Percentiles rank a stretch among this genome's conserved stretches.
phyloP scores from a whole-genome alignment of 2,113 vertebrate species.

The Ceyx margarethae region DNA sequence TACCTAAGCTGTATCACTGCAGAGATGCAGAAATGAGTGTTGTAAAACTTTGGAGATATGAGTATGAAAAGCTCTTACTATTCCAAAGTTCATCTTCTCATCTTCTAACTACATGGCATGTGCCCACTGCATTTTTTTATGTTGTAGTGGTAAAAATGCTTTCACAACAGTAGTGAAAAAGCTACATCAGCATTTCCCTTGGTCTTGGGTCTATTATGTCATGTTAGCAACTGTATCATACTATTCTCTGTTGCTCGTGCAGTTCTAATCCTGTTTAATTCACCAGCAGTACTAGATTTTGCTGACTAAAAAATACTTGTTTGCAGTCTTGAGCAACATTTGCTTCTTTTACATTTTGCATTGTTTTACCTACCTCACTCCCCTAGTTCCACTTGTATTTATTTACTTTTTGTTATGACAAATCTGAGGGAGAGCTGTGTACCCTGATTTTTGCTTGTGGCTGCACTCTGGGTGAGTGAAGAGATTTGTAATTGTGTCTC shows the following conservation, averaged over 20 bases:
- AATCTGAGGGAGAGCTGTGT: not conserved
- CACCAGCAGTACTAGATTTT: not conserved
- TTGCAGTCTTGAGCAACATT: not conserved
- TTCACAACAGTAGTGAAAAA: not conserved
- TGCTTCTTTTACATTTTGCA: not conserved
- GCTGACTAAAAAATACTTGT: not conserved
- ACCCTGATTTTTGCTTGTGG: not conserved
- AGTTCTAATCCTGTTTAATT: conserved; percentile 56
- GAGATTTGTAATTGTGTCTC: not conserved
- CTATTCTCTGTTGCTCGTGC: conserved; percentile 41
- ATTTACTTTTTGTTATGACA: not conserved
- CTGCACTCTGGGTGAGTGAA: not conserved
- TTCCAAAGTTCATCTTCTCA: not conserved
- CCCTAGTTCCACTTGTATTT: not conserved
- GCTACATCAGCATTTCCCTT: conserved; percentile 31
- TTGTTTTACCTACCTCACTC: not conserved
- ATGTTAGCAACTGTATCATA: not conserved
- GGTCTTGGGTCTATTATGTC: conserved; percentile 24
- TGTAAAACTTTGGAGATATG: not conserved
- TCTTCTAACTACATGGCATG: not conserved
- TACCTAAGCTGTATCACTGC: not conserved
- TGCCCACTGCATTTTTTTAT: conserved; percentile 20
- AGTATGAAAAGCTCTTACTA: not conserved
- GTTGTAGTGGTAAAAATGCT: conserved; percentile 9
- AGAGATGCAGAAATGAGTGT: not conserved